Conservation (phyloP, 2,797 vertebrate species). For the Percopsis omiscomaycus region DNA sequence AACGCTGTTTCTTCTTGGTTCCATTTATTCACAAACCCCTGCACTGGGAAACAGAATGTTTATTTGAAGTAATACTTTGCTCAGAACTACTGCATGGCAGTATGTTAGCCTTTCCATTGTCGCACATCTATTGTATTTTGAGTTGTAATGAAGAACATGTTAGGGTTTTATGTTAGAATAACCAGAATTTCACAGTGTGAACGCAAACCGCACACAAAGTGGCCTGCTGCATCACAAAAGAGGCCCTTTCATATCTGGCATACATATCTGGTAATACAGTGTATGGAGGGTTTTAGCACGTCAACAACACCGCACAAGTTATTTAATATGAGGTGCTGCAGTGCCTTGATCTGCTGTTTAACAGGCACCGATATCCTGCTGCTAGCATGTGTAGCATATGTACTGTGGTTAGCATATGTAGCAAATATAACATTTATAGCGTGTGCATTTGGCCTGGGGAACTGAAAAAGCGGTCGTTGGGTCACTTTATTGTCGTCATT, state of each 20-base stretch:
- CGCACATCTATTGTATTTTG: constrained; percentile 34
- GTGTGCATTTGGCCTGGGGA: not conserved
- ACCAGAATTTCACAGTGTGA: constrained; percentile 26
- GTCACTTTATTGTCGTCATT: constrained; percentile 12
- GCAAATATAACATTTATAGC: no score
- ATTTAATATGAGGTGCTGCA: not conserved
- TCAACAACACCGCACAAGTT: not conserved
- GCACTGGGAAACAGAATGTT: constrained; percentile 73
- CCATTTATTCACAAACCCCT: constrained; percentile 75
- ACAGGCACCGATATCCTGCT: constrained; percentile 6
- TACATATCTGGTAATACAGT: not conserved
- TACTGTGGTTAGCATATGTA: no score
- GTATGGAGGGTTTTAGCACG: not conserved
- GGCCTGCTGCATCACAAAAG: constrained; percentile 2
- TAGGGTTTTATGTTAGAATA: constrained; percentile 16
- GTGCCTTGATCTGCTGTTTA: constrained; percentile 1
- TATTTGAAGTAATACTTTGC: constrained; percentile 80
- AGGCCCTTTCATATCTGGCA: not conserved
- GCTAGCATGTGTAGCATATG: not conserved
- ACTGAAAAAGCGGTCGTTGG: constrained; percentile 9
- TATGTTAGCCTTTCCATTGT: constrained; percentile 59
- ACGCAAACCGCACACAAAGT: constrained; percentile 27
- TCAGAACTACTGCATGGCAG: constrained; percentile 75
- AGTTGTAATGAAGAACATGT: constrained; percentile 35
- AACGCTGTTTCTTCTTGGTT: constrained; percentile 67